phyloP scores from a whole-genome alignment of 2,888 invertebrate genomes.

The Timema podura region DNA sequence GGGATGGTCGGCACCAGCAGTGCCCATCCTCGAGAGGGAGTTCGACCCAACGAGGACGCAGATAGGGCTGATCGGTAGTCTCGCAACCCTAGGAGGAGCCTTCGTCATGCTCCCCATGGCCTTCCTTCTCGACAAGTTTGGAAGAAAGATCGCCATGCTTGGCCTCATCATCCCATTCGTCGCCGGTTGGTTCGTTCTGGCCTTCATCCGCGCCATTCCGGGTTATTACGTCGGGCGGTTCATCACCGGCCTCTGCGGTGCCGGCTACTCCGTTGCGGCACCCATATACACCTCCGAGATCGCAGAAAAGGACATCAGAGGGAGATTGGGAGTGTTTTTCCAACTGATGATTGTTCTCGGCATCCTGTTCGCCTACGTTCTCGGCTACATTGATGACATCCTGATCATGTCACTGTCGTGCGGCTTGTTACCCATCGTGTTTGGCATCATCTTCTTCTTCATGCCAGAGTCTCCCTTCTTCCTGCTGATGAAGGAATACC shows the following conservation, averaged over 20 bases:
- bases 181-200: slow-evolving; percentile 5
- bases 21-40: not conserved
- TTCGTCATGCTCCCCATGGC: slow-evolving; percentile 4
- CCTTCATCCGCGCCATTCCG: not conserved
- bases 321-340: slow-evolving; percentile 80
- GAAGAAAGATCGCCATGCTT: not conserved
- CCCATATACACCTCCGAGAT: slow-evolving; percentile 86
- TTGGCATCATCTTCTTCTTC: slow-evolving; percentile 66
- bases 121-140: not conserved
- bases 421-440: slow-evolving; percentile 61
- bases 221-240: slow-evolving; percentile 60
- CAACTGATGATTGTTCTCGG: slow-evolving; percentile 82
- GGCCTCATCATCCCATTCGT: not conserved
- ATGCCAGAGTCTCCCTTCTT: slow-evolving; percentile 85
- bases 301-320: slow-evolving; percentile 75
- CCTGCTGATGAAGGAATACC: slow-evolving; percentile 4
- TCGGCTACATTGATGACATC: slow-evolving; percentile 59
- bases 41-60: not conserved
- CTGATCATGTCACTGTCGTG: slow-evolving; percentile 63
- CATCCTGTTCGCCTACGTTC: slow-evolving; percentile 69
- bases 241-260: slow-evolving; percentile 68
- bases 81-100: not conserved
- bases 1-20: slow-evolving; percentile 6
- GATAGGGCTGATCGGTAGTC: not conserved
- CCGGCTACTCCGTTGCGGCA: slow-evolving; percentile 53